A percentile compares a stretch with the other conserved stretches of the same genome.
Evolutionary conservation across 2,113 vertebrate species (phyloP).

Genomic region (Sterrhoptilus dennistouni): DNA sequence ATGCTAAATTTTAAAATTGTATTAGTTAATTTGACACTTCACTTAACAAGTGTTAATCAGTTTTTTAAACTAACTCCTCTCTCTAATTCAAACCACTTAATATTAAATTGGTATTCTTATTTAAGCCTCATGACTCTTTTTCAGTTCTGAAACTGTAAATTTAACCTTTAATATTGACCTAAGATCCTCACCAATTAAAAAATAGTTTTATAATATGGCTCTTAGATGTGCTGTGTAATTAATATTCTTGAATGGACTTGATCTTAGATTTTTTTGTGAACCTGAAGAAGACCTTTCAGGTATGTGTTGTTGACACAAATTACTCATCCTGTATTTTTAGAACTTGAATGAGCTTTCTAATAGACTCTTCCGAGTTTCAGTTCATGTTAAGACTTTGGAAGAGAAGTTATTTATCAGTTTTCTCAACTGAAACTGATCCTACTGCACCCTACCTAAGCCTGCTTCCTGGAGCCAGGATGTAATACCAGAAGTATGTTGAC

Average conservation of each 20-base stretch:
- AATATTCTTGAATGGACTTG: background rate
- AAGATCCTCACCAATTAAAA: background rate
- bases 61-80: background rate
- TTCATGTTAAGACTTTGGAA: background rate
- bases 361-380: background rate
- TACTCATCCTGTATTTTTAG: background rate
- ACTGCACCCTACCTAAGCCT: background rate
- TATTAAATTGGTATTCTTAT: background rate
- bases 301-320: background rate
- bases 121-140: background rate
- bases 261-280: background rate
- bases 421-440: background rate
- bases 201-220: background rate
- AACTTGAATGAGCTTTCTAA: background rate
- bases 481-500: background rate
- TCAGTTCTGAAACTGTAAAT: background rate
- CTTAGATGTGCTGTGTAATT: background rate
- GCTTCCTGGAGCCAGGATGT: background rate
- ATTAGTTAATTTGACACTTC: conserved; percentile 43
- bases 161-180: background rate
- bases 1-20: conserved; percentile 12
- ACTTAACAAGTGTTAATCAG: background rate
- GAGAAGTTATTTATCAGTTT: background rate
- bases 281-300: background rate
- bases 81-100: background rate